Conservation (phyloP, 2,797 vertebrate genomes). For the Menidia menidia region DNA sequence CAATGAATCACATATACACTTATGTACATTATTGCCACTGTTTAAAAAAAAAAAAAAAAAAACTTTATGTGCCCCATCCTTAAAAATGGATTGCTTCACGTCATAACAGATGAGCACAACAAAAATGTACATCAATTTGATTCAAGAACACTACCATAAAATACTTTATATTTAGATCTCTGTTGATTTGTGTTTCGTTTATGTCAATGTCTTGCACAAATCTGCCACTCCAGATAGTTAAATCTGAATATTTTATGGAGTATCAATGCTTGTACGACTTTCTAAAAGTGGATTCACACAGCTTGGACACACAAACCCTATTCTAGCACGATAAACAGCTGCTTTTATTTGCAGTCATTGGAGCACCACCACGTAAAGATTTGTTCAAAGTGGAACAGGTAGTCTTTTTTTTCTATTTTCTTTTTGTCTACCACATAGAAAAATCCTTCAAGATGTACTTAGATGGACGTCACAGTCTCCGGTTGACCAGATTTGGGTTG, state of each 20-base stretch:
- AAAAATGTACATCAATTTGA: conserved; percentile 26
- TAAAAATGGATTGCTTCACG: conserved; percentile 22
- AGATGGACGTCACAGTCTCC: conserved; percentile 57
- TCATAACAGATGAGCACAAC: conserved; percentile 18
- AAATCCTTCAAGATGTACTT: no score
- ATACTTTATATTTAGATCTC: neutral
- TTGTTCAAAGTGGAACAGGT: neutral
- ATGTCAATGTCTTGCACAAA: conserved; percentile 20
- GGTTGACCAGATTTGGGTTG: conserved; percentile 72
- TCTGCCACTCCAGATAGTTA: neutral
- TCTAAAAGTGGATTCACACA: conserved; percentile 24
- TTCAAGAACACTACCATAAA: neutral
- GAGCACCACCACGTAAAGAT: conserved; percentile 47
- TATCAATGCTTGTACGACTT: conserved; percentile 20
- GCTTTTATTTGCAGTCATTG: conserved; percentile 13
- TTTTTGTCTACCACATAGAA: neutral
- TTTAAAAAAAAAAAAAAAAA: conserved; percentile 41
- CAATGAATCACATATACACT: conserved; percentile 48
- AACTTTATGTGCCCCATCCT: conserved; percentile 15
- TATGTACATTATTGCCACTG: conserved; percentile 75
- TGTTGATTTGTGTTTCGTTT: neutral
- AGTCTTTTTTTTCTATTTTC: neutral
- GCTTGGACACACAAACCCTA: conserved; percentile 15
- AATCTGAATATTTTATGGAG: neutral
- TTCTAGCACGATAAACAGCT: conserved; percentile 11